Evolutionary conservation across 2,888 invertebrate genomes (phyloP).

Genomic region (Anodontia alba): DNA sequence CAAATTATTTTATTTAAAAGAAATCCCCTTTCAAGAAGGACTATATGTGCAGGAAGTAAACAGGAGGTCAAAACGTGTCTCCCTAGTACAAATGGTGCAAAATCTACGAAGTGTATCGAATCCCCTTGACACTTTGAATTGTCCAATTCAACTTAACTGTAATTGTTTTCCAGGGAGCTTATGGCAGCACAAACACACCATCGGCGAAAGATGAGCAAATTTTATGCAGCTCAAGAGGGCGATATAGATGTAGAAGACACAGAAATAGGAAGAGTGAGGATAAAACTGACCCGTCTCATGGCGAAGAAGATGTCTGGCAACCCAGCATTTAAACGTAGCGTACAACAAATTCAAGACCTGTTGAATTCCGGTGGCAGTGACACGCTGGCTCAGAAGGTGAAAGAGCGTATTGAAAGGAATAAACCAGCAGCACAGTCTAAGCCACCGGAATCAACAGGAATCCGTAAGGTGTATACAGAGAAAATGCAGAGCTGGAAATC

Average conservation of each 20-base stretch:
- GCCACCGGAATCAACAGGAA: slow-evolving; percentile 10
- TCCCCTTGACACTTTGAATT: no score
- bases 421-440: not conserved
- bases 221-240: slow-evolving; percentile 69
- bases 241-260: slow-evolving; percentile 74
- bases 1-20: no score
- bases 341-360: slow-evolving; percentile 56
- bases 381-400: slow-evolving; percentile 48
- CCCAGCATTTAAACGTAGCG: slow-evolving; percentile 69
- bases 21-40: no score
- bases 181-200: slow-evolving; percentile 78
- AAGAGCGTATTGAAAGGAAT: slow-evolving; percentile 9
- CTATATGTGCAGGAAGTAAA: no score
- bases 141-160: no score
- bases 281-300: slow-evolving; percentile 74
- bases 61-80: no score
- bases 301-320: slow-evolving; percentile 71
- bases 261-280: slow-evolving; percentile 74
- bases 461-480: slow-evolving; percentile 19
- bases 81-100: no score
- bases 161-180: slow-evolving; percentile 72
- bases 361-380: slow-evolving; percentile 42
- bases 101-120: no score
- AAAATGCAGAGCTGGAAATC: slow-evolving; percentile 52
- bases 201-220: slow-evolving; percentile 71